Evolutionary conservation across 2,113 vertebrate species (phyloP), one percentile per base, ranked within the genome.

Genomic region (Ammodytes marinus): DNA sequence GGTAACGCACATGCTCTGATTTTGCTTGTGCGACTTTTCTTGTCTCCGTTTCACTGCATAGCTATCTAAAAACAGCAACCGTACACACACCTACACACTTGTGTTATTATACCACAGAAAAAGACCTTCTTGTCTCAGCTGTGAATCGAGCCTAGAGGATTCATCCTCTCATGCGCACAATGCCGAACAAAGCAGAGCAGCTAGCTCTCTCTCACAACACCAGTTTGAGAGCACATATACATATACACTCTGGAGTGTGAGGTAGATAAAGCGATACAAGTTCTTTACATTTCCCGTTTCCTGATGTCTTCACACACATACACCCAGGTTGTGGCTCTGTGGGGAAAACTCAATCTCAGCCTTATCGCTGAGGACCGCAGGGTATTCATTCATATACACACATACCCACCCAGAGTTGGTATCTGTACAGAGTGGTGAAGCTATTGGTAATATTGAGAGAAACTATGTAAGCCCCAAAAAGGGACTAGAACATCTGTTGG

Each of bases 291-390:
- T 82, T 49, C 59, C 86, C 2, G 75, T 80, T 87, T 88, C 77
- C 79, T 84, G 91, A 92, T 89, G 84, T 89, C 86, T 92, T 89
- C 82, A 88, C 89, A 91, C 82, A 82, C 50, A 78, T 6, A 80
- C n/a, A 74, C 65, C 68, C 42, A 89, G 43, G 60, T 75, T 89
- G 67, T 80, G 67, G 74, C 83, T 88, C 84, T 70, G 86, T 86
- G 87, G 83, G 74, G 81, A 87, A 93, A 91, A 91, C 86, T 90
- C 86, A 88, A 89, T 92, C 91, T 89, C 75, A 66, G 61, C 59
- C 88, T 94, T 92, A 94, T 94, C 91, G 10, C 65, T 50, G 59
- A 89, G 86, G 90, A 88, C 90, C 79, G 80, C 86, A 70, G 88
- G 89, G 77, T 75, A 79, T 89, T 88, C 74, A 77, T 64, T 66